A percentile compares a stretch with the other conserved stretches of the same genome.
These are phyloP conservation scores for Limosa lapponica DNA, from an alignment of 2,797 vertebrate genomes.

Conservation along the genomic window DNA sequence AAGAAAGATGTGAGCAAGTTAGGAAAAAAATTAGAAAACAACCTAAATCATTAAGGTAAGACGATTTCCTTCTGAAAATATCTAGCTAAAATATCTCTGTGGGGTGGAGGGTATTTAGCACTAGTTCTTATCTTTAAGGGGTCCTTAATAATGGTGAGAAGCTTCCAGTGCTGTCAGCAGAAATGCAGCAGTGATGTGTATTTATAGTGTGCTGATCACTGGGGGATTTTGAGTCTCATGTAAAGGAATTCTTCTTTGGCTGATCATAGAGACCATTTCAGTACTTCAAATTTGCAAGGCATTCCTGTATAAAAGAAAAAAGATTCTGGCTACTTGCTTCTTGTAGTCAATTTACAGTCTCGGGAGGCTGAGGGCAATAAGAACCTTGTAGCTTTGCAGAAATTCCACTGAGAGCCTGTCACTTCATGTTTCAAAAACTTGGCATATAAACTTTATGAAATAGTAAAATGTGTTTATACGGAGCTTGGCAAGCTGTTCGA, in stretches of 20 bases:
- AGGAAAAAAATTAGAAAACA: neutral
- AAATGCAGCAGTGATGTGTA: neutral
- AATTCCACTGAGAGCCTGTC: constrained; percentile 15
- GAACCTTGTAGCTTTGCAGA: neutral
- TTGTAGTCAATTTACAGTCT: neutral
- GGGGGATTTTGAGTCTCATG: neutral
- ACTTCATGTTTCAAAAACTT: constrained; percentile 46
- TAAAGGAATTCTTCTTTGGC: neutral
- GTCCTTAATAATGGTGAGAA: neutral
- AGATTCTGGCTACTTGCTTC: neutral
- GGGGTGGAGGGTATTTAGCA: neutral
- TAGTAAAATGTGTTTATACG: constrained; percentile 58
- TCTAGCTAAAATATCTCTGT: neutral
- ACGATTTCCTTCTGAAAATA: neutral
- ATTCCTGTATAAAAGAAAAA: neutral
- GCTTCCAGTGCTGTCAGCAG: neutral
- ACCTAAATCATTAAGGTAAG: neutral
- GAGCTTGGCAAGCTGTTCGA: constrained; percentile 15
- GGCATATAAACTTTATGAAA: constrained; percentile 37
- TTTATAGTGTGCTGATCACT: constrained; percentile 1
- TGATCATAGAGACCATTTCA: neutral
- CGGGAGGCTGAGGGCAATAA: neutral
- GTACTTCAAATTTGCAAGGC: neutral
- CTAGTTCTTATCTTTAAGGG: neutral
- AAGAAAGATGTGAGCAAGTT: neutral